Conservation (phyloP, 2,113 vertebrate species). For the Trochalopteron elliotii region DNA sequence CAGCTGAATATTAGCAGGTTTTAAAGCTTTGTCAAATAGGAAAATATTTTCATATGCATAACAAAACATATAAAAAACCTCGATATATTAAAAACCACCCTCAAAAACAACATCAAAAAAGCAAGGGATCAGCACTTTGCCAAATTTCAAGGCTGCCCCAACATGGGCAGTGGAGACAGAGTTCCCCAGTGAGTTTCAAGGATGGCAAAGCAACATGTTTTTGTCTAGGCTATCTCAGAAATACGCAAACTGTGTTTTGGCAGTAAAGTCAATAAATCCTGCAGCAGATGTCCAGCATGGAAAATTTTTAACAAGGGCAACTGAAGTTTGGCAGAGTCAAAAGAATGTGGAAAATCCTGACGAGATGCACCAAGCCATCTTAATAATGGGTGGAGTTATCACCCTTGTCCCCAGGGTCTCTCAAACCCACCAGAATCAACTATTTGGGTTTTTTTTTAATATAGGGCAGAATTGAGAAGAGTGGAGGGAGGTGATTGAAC, state of each 20-base stretch:
- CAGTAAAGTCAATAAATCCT: slow-evolving; percentile 43
- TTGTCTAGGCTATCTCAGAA: not conserved
- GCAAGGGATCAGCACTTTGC: not conserved
- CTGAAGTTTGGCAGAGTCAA: slow-evolving; percentile 14
- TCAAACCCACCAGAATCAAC: not conserved
- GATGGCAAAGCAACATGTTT: not conserved
- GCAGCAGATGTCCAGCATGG: slow-evolving; percentile 57
- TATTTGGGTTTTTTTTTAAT: not conserved
- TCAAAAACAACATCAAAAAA: not conserved
- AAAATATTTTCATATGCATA: not conserved
- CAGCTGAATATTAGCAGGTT: not conserved
- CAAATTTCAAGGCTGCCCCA: not conserved
- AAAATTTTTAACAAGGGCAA: slow-evolving; percentile 36
- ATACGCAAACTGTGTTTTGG: slow-evolving; percentile 42
- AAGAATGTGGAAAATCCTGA: slow-evolving; percentile 13
- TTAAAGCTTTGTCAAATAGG: not conserved
- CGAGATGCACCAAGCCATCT: not conserved
- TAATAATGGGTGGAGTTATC: not conserved
- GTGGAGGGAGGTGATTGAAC: not conserved
- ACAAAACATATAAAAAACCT: not conserved
- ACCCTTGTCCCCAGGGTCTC: not conserved
- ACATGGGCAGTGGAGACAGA: not conserved
- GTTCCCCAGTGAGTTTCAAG: not conserved
- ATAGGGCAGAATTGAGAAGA: not conserved
- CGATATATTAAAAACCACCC: not conserved